phyloP scores from a whole-genome alignment of 2,113 vertebrate species.

The Alouatta palliata region DNA sequence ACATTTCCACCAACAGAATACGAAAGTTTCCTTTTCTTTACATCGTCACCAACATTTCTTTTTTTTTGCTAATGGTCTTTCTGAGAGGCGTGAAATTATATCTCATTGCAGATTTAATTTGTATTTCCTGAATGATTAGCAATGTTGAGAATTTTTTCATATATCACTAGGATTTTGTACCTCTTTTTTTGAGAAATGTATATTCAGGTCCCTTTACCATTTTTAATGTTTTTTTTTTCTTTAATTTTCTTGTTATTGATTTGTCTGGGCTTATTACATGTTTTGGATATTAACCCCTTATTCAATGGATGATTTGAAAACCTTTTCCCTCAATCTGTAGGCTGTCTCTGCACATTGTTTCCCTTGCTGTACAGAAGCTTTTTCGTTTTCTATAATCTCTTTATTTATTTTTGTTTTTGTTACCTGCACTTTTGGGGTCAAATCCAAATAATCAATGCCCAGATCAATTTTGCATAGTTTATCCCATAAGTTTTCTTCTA shows the following conservation, averaged over 20 bases:
- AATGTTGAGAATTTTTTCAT: background rate
- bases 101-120: background rate
- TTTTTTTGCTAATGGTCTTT: background rate
- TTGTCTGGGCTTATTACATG: background rate
- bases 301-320: background rate
- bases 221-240: background rate
- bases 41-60: background rate
- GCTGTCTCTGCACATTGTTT: background rate
- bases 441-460: background rate
- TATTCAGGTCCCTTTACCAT: background rate
- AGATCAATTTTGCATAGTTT: background rate
- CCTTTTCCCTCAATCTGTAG: background rate
- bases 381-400: background rate
- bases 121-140: background rate
- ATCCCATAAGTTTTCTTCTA: background rate
- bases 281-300: background rate
- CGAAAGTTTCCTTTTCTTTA: background rate
- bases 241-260: background rate
- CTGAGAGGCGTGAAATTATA: background rate
- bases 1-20: background rate
- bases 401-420: background rate
- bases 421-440: background rate
- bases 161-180: background rate
- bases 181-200: background rate
- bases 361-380: background rate